Evolutionary conservation across 2,888 invertebrate species (phyloP), one percentile per base, ranked within the genome.

Genomic region (Pyrochroa serraticornis): DNA sequence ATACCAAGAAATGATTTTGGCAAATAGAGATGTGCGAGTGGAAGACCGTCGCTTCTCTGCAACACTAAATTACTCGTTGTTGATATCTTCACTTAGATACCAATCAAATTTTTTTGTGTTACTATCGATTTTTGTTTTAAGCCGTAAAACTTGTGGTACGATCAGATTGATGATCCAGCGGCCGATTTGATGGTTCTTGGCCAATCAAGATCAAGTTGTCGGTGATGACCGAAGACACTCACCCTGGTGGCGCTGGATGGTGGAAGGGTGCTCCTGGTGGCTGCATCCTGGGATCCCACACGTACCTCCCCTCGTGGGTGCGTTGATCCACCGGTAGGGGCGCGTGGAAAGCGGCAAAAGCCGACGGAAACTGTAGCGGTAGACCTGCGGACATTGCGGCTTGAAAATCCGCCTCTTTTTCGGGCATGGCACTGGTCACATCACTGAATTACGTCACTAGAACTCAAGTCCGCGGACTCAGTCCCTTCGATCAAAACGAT

Each of bases 311-410:
- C 52, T 79, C 78, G 69, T 79, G 79, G 32, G 78, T 78, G 44
- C 85, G 81, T 70, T 85, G 85, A 74, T 85, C 86, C 67, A 85
- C 84, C 7, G 85, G 84, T 41, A 80, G 67, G 37, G 85, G 85
- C 2, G 85, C 84, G 49, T 85, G 83, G 75, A 85, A 85, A 13
- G 85, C 84, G 80, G 83, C 79, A 64, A 78, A 78, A 47, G 78
- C 79, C 72, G 79, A 78, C 69, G 79, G 78, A 69, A 79, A 78
- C 68, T 78, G 78, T 66, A 79, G 71, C 43, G 79, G 78, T 51
- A 79, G 71, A 66, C 78, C 78, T 64, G 78, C 77, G 63, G 78
- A 78, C 77, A 78, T 78, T 46, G 77, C 77, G 67, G 77, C 73
- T 60, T 75, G 76, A 64, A 75, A 77, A 71, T 77, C 77, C 71